Conservation (phyloP, 2,888 invertebrate genomes). For the Leptinotarsa juncta region DNA sequence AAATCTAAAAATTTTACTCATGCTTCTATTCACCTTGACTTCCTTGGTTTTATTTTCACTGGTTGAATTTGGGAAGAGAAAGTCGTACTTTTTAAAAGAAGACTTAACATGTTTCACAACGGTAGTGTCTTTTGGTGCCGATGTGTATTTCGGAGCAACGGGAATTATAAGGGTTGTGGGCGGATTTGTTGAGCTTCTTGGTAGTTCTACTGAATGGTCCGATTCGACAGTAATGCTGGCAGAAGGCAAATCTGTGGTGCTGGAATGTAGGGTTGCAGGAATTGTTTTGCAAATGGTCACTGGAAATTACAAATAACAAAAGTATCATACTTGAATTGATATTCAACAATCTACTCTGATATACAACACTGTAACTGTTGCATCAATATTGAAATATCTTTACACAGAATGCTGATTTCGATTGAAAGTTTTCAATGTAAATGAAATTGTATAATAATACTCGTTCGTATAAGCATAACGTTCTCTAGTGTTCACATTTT, state of each 20-base stretch:
- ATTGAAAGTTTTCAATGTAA: too few relatives aligned
- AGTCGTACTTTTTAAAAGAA: constrained; percentile 12
- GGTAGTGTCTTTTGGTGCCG: constrained; percentile 39
- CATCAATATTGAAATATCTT: too few relatives aligned
- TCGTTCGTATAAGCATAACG: too few relatives aligned
- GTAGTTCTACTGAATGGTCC: constrained; percentile 45
- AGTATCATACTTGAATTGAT: background rate
- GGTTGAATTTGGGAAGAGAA: constrained; percentile 31
- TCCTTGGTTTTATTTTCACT: constrained; percentile 35
- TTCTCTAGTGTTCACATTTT: too few relatives aligned
- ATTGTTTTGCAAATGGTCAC: constrained; percentile 47
- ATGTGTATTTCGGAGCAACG: constrained; percentile 35
- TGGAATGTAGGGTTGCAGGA: constrained; percentile 49
- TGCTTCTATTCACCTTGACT: background rate
- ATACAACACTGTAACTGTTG: too few relatives aligned
- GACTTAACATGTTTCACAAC: constrained; percentile 45
- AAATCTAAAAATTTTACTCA: background rate
- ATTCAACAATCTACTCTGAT: background rate
- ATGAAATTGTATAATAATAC: too few relatives aligned
- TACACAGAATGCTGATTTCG: too few relatives aligned
- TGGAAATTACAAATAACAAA: constrained; percentile 43
- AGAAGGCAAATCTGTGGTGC: constrained; percentile 40
- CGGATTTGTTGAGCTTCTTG: constrained; percentile 50
- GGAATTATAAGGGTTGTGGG: constrained; percentile 49
- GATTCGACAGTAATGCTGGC: constrained; percentile 39